These are phyloP conservation scores for Aporophyla nigra DNA, from an alignment of 2,888 invertebrate genomes.

Conservation along the genomic window DNA sequence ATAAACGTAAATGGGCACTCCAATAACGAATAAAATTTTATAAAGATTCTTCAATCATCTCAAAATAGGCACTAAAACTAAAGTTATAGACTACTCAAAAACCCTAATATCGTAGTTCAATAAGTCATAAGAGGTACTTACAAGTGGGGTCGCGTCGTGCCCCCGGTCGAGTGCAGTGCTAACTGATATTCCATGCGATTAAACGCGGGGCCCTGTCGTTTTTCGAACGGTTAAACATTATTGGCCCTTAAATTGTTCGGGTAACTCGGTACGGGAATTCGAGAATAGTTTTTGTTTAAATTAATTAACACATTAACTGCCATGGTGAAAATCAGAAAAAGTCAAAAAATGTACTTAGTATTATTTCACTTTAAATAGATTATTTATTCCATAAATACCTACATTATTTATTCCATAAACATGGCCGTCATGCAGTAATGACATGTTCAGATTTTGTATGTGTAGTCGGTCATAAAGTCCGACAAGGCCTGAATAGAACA, in stretches of 20 bases:
- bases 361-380: too few relatives aligned
- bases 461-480: too few relatives aligned
- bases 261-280: slow-evolving; percentile 30
- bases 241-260: slow-evolving; percentile 66
- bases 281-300: slow-evolving; percentile 32
- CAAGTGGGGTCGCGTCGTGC: slow-evolving; percentile 38
- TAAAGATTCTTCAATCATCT: slow-evolving; percentile 43
- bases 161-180: slow-evolving; percentile 49
- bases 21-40: slow-evolving; percentile 7
- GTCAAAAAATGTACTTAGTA: too few relatives aligned
- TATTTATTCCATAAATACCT: too few relatives aligned
- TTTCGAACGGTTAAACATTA: slow-evolving; percentile 72
- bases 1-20: not conserved
- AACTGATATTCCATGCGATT: slow-evolving; percentile 71
- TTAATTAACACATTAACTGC: too few relatives aligned
- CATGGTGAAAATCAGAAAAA: too few relatives aligned
- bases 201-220: slow-evolving; percentile 64
- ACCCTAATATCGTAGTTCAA: slow-evolving; percentile 24
- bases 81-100: slow-evolving; percentile 36
- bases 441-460: too few relatives aligned
- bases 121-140: slow-evolving; percentile 38
- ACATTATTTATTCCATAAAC: too few relatives aligned
- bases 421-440: too few relatives aligned
- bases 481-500: too few relatives aligned
- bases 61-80: slow-evolving; percentile 26